Base-by-base conservation (phyloP, 1,140 invertebrate genomes). In the Aphis craccivora region DNA sequence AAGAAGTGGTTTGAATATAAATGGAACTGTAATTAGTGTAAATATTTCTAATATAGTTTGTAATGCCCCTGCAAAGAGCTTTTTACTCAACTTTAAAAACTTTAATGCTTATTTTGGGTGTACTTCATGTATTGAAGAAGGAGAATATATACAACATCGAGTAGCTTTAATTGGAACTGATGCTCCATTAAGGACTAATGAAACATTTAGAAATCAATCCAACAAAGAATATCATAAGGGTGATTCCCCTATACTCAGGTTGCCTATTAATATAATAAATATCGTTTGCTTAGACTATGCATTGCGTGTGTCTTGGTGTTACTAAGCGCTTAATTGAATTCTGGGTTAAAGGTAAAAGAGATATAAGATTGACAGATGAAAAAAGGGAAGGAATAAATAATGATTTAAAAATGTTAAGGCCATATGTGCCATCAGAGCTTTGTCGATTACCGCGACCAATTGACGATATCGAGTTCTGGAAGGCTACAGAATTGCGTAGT, bases 41-140 rank as follows among this genome's bases (percentile, higher is more conserved):
- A 22, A 89, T 1, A 53, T 89, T 51, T 35, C n/a, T 48, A 45
- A 88, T 88, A 51, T 88, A 88, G 86, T 51, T 25, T 88, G 86
- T 88, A 45, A 88, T 25, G 45, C 87, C n/a, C 87, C 87, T 22
- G 48, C 87, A 22, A 88, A 88, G 25, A 96, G 92, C 96, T 96
- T 94, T 95, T 95, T 53, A 96, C 96, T 95, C 96, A 96, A 94
- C 96, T 95, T 96, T 14, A 55, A 86, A 67, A 2, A 45, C 30
- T 84, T n/a, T 30, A 48, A 51, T 51, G 14, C 48, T 14, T 51
- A 51, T 51, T 51, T 51, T 51, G 48, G 48, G 48, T 51, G 48
- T 51, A 51, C 48, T 51, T 51, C 48, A 8, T 51, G 48, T 11
- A 51, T 51, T 51, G 48, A 51, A 51, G 48, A 51, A 51, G 48